phyloP scores from a whole-genome alignment of 2,113 vertebrate genomes.

The Nannobrachium achirus region DNA sequence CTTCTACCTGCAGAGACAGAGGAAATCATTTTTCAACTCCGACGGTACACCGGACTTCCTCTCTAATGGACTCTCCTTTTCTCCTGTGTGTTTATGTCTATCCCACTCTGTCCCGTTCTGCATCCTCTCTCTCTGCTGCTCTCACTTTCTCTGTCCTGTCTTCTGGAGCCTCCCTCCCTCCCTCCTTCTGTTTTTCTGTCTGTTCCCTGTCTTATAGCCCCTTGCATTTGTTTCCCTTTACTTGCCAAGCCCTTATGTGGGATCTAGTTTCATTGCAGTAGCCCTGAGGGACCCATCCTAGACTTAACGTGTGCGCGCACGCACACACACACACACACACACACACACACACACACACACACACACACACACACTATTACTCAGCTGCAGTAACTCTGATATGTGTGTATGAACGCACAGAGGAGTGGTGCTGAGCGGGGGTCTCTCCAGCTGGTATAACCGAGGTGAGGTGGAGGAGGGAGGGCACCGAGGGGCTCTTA shows the following conservation, averaged over 20 bases:
- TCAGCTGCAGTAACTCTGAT: slow-evolving; percentile 24
- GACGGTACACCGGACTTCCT: slow-evolving; percentile 39
- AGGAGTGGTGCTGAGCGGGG: background rate
- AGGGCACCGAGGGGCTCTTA: slow-evolving; percentile 45
- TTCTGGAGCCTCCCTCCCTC: background rate
- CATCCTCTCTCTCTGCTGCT: background rate
- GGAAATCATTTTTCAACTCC: slow-evolving; percentile 56
- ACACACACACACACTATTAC: background rate
- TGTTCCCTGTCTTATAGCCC: slow-evolving; percentile 3
- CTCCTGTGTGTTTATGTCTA: slow-evolving; percentile 42
- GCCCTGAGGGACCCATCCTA: slow-evolving; percentile 38
- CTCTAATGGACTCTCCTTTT: slow-evolving; percentile 35
- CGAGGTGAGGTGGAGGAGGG: slow-evolving; percentile 46
- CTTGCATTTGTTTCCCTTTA: slow-evolving; percentile 32
- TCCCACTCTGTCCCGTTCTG: slow-evolving; percentile 3
- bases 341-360: background rate
- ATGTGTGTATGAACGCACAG: no score
- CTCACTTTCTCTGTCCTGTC: background rate
- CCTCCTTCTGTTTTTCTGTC: slow-evolving; percentile 1
- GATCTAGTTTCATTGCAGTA: slow-evolving; percentile 58
- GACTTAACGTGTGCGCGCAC: slow-evolving; percentile 1
- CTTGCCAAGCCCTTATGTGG: slow-evolving; percentile 35
- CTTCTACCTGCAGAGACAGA: slow-evolving; percentile 47
- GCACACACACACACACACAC: background rate
- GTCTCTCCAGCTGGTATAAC: slow-evolving; percentile 52